Conservation (phyloP, 2,113 vertebrate species). For the Rhinolophus sinicus region DNA sequence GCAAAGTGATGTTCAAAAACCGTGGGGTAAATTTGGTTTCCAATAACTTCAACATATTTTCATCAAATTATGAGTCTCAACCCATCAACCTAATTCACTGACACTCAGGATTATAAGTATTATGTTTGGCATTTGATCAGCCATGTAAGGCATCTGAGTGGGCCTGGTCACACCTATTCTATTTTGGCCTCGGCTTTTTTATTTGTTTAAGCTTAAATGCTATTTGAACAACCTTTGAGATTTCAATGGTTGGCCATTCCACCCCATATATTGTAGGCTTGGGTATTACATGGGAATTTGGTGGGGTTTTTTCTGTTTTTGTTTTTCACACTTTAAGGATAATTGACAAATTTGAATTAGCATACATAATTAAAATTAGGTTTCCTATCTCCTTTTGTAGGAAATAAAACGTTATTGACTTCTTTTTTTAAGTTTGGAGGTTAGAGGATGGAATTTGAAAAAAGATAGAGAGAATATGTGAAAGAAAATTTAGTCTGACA, state of each 20-base stretch:
- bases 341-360: background rate
- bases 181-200: constrained; percentile 45
- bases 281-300: background rate
- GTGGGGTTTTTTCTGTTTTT: background rate
- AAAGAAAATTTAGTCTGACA: constrained; percentile 26
- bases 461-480: background rate
- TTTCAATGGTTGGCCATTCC: constrained; percentile 15
- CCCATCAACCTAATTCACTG: constrained; percentile 6
- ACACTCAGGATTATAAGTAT: constrained; percentile 26
- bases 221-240: background rate
- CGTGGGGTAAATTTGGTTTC: background rate
- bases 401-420: constrained; percentile 19
- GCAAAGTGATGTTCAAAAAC: constrained; percentile 3
- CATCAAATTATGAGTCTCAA: background rate
- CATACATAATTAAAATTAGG: constrained; percentile 35
- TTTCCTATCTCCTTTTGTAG: constrained; percentile 15
- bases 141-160: constrained; percentile 31
- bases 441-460: background rate
- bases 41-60: constrained; percentile 12
- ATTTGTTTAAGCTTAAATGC: constrained; percentile 35
- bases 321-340: background rate
- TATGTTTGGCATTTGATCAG: background rate
- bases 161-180: constrained; percentile 25
- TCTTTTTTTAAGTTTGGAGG: background rate
- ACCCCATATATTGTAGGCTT: background rate